Percentiles rank a stretch among this genome's conserved stretches.
Conservation (phyloP, 2,113 vertebrate genomes). For the Apodemus sylvaticus region DNA sequence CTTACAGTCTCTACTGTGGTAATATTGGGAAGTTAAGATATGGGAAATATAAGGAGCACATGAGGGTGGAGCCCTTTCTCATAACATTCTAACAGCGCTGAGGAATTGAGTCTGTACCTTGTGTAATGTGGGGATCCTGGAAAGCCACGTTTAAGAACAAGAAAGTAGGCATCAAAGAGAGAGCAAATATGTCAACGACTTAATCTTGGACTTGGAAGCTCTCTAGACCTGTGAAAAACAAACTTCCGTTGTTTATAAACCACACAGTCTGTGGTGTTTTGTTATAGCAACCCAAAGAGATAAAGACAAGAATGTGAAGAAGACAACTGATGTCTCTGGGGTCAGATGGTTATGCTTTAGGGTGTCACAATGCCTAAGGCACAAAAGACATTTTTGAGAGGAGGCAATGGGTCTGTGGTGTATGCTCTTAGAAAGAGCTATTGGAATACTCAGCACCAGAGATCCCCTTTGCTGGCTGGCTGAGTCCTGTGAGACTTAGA, state of each 20-base stretch:
- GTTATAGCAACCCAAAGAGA: background rate
- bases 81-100: background rate
- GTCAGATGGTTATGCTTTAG: background rate
- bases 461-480: background rate
- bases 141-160: background rate
- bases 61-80: accelerated
- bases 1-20: background rate
- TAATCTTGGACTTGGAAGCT: background rate
- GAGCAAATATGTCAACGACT: background rate
- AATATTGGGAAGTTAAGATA: background rate
- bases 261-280: background rate
- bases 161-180: background rate
- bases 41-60: no score
- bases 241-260: background rate
- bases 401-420: background rate
- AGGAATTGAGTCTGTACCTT: background rate
- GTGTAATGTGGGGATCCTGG: no score
- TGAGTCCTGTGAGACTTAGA: background rate
- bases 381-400: no score
- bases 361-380: background rate
- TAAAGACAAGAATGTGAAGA: background rate
- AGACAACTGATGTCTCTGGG: background rate
- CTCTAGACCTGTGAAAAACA: background rate
- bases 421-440: background rate
- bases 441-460: background rate